A percentile compares a stretch with the other conserved stretches of the same genome.
Evolutionary conservation across 2,113 vertebrate species (phyloP).

Genomic region (Pterocles burchelli): DNA sequence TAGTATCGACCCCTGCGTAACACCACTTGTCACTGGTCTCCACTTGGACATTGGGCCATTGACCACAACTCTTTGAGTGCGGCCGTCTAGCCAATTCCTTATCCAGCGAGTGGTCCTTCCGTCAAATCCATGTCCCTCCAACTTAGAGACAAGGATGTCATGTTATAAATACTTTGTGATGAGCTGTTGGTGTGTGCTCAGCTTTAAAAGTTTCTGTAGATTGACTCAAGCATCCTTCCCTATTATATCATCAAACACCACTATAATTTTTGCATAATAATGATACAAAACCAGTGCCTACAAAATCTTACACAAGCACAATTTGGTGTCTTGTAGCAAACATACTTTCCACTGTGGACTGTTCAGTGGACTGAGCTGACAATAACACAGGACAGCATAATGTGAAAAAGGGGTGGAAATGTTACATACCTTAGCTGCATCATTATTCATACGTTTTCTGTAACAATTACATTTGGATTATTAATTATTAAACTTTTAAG

Average conservation of each 20-base stretch:
- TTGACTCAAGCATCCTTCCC: background rate
- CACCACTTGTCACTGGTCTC: too few relatives aligned
- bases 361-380: background rate
- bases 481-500: background rate
- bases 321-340: background rate
- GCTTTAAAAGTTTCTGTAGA: background rate
- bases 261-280: background rate
- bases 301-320: background rate
- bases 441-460: background rate
- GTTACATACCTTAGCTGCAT: background rate
- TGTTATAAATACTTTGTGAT: background rate
- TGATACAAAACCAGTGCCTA: background rate
- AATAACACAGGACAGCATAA: background rate
- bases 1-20: too few relatives aligned
- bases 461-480: background rate
- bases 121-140: too few relatives aligned
- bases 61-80: too few relatives aligned
- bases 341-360: background rate
- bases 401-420: background rate
- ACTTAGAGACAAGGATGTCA: too few relatives aligned
- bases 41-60: too few relatives aligned
- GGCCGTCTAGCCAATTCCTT: too few relatives aligned
- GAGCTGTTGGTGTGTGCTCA: background rate
- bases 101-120: too few relatives aligned
- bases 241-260: background rate